A percentile compares a stretch with the other conserved stretches of the same genome.
These are phyloP conservation scores for Atopsyche davidsoni DNA, from an alignment of 1,140 invertebrate genomes.

Conservation along the genomic window DNA sequence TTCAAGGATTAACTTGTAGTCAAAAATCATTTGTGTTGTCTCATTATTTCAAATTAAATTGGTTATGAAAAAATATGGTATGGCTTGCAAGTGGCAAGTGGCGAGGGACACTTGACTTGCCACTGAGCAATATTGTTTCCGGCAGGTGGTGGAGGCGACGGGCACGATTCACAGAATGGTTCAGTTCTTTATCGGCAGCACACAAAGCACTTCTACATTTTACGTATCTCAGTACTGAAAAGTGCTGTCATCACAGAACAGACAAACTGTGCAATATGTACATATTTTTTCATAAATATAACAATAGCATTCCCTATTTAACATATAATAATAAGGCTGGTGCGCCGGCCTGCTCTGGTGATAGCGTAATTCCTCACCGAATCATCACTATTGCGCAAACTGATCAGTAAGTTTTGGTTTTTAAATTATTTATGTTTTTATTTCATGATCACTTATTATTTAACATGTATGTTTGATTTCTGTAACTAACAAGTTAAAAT, in stretches of 20 bases:
- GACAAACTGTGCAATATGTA: constrained; percentile 10
- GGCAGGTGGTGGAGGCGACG: constrained; percentile 52
- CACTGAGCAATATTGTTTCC: constrained; percentile 45
- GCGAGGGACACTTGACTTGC: constrained; percentile 26
- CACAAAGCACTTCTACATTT: constrained; percentile 54
- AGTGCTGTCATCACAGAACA: constrained; percentile 24
- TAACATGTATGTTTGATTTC: constrained; percentile 13
- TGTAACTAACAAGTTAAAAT: background rate
- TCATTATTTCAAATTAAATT: too few relatives aligned
- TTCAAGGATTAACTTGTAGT: too few relatives aligned
- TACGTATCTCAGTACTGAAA: constrained; percentile 53
- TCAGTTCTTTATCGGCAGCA: constrained; percentile 54
- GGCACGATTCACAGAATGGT: constrained; percentile 53
- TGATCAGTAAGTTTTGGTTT: constrained; percentile 23
- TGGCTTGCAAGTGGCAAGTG: constrained; percentile 12
- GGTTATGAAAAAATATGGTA: background rate
- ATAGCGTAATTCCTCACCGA: constrained; percentile 14
- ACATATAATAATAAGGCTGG: constrained; percentile 1
- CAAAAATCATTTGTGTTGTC: too few relatives aligned
- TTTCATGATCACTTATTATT: too few relatives aligned
- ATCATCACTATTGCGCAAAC: constrained; percentile 14
- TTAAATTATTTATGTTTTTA: constrained; percentile 23
- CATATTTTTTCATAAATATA: too few relatives aligned
- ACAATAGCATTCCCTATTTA: background rate
- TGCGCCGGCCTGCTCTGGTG: background rate